Evolutionary conservation across 2,113 vertebrate species (phyloP), one percentile per base, ranked within the genome.

Genomic region (Lonchura striata): DNA sequence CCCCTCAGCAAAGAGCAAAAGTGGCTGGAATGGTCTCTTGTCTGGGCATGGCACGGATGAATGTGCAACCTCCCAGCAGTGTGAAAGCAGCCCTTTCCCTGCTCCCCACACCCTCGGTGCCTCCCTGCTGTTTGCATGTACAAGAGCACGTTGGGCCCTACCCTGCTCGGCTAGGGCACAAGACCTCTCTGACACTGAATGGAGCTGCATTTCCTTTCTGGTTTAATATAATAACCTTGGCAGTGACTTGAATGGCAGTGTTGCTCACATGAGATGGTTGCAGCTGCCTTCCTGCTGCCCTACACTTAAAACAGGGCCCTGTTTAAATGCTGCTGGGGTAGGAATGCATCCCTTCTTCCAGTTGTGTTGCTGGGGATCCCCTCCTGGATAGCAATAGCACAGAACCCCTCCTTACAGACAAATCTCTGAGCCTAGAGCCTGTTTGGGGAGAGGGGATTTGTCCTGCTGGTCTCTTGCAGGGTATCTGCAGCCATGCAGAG

Each of bases 201-300:
- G 37, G 64, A 94, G 76, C 59, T 64, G 31, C 6, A 4, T 92
- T 90, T 88, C 54, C 42, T 90, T 82, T 92, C 28, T 69, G 31
- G 22, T 83, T 88, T 61, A 90, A 88, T 80, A 86, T 61, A 80
- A n/a, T 37, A 88, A 66, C 44, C 37, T 71, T 37, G 44, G 68
- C 5, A 14, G 53, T 52, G 57, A 85, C 39, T 91, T 50, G 35
- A 77, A 33, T 35, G 69, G n/a, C 25, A 25, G 37, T 0, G 0
- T 63, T 3, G 0, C 52, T 74, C 2, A 1, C 1, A 4, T 0
- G 0, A 44, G 37, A 53, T 54, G 37, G 33, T 25, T 75, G 69
- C 50, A 63, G 22, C 80, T 47, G 60, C 60, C 69, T 82, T 75
- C 44, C 21, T 86, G 18, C 50, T 91, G 42, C 52, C 33, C 44